Base-by-base conservation (phyloP, 2,797 vertebrate species). In the Philypnodon macrostomus region DNA sequence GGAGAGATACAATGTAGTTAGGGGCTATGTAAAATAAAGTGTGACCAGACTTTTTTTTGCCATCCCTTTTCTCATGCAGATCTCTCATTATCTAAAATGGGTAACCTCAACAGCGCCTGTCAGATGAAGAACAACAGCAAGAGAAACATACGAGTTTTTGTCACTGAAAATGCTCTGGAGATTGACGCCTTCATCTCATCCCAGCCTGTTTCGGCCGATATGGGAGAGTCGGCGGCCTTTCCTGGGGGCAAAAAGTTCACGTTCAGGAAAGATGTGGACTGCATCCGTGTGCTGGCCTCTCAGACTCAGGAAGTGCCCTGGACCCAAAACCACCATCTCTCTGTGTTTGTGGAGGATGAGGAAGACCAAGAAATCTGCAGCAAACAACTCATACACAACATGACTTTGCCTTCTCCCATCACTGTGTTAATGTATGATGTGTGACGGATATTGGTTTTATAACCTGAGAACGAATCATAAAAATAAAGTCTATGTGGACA, bases 111-210 rank as follows among this genome's bases (percentile, higher is more conserved):
- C 42, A 6, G 11, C 0, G 13, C 71, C 0, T 67, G 15, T 8
- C 77, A 72, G n/a, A n/a, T 87, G 49, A 73, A 37, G 48, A 87
- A 86, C 81, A 19, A 61, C 53, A 87, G 87, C 79, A 68, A 53
- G 4, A 75, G 72, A 31, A 86, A 77, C 32, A 2, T 87, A 4
- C 67, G 80, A 0, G 69, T 74, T 1, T 85, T 75, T 24, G 10
- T 83, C 16, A 64, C 46, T 1, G 55, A 73, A 0, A 58, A 67
- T 9, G 47, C 58, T 5, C 19, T 62, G 67, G 70, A 77, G 24
- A 14, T 83, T 0, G 77, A 86, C 9, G 59, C 56, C 53, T 79
- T 85, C 48, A 33, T 86, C 27, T 2, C 32, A 2, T 53, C 65
- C 5, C 18, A 34, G 10, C 1, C 13, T 1, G 7, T 12, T 4